Evolutionary conservation across 2,113 vertebrate species (phyloP), one percentile per base, ranked within the genome.

Genomic region (Pogona vitticeps): DNA sequence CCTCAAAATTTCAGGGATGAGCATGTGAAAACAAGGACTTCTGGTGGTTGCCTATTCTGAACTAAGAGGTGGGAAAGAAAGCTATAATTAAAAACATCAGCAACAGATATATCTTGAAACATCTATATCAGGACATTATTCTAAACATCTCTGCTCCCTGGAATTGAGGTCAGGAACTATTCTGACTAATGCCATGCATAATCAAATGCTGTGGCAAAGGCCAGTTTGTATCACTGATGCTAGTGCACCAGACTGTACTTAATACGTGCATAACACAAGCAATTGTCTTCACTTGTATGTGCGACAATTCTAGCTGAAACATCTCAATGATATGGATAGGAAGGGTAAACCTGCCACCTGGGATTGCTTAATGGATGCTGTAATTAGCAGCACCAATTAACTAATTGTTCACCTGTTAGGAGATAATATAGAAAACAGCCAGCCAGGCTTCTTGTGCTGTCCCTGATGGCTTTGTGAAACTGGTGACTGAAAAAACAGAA

Each of bases 361-460:
- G 91, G 91, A 91, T 83, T 85, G 65, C 76, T 92, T 93, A 92
- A 95, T 93, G 91, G 92, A 83, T 76, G 86, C 0, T 78, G 89
- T 83, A 94, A 94, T 94, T 93, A 94, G 91, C 90, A 93, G 78
- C 56, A 89, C 71, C 76, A 82, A 92, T 95, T 94, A 94, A 92
- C 88, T 93, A 93, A 94, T 89, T 92, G 91, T 90, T 93, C 92
- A 83, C 93, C 80, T 92, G 84, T 92, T 88, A 91, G 88, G 31
- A 93, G 82, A 63, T 40, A 61, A 72, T 12, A 59, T 26, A 85
- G 80, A 85, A 91, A 82, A 76, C 79, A 82, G 85, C 78, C 91
- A 93, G 89, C 13, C 46, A 87, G 40, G n/a, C 65, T 85, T 52
- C 6, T 17, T 1, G 0, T 1, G 1, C 52, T 90, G 40, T 88